Evolutionary conservation across 2,113 vertebrate species (phyloP).

Genomic region (Zingel zingel): DNA sequence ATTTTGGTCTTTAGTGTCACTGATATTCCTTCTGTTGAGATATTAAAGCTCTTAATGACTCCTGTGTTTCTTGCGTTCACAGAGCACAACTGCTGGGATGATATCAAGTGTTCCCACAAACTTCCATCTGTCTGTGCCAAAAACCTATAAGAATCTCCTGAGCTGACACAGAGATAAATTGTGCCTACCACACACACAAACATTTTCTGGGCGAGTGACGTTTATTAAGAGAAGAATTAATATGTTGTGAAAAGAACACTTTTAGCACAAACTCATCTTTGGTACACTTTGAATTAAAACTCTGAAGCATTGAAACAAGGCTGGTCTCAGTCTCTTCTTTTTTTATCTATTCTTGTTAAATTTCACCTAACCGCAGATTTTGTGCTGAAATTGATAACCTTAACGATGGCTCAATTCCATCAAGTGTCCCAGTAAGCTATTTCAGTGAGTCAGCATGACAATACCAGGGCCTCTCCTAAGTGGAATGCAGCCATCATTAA

Average conservation of each 20-base stretch:
- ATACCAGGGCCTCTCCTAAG: no score
- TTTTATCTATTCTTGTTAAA: neutral
- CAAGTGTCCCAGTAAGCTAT: no score
- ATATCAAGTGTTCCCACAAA: accelerated
- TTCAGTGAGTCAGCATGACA: no score
- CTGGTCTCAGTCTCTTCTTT: neutral
- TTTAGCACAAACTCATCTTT: neutral
- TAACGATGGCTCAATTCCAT: no score
- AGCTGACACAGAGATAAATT: neutral
- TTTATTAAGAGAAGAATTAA: neutral
- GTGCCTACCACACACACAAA: neutral
- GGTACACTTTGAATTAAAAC: neutral
- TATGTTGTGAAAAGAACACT: neutral
- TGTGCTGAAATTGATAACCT: no score
- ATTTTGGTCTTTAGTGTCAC: neutral
- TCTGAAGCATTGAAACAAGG: neutral
- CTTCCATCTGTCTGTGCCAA: neutral
- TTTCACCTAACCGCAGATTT: neutral
- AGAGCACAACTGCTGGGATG: neutral
- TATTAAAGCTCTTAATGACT: neutral
- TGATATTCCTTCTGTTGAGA: neutral
- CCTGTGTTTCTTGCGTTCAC: neutral
- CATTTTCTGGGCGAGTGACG: neutral
- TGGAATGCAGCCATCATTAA: no score
- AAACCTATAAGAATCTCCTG: neutral